Base-by-base conservation (phyloP, 2,797 vertebrate genomes). In the Poecile montanus region DNA sequence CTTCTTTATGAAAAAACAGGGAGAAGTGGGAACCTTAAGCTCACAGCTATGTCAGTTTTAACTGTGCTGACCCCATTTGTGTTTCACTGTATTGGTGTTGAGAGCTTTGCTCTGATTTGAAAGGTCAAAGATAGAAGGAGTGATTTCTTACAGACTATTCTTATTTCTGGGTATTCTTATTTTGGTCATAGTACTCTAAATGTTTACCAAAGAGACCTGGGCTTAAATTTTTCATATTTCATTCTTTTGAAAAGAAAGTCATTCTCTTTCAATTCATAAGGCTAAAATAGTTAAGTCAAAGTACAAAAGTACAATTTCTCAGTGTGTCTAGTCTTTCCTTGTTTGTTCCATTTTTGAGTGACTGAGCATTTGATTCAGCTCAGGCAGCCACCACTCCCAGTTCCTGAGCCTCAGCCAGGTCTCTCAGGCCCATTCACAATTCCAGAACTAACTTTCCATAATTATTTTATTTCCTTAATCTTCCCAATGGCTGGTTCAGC, bases 381-480 rank as follows among this genome's bases (percentile, higher is more conserved):
- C 80, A 96, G 82, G 92, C 82, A 97, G 90, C 77, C 94, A 96
- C 95, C 96, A 95, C 96, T 96, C 97, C 93, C 85, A 96, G 92
- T 91, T 95, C 79, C 92, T 97, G 91, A 94, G 92, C 89, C 88
- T 94, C 88, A 96, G 95, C 94, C 96, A 97, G 90, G 95, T 95
- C 95, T 97, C 82, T 56, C 94, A 96, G 95, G 95, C 84, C 95
- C 85, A 96, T 97, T 97, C 95, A 97, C 97, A 97, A 97, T 96
- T 97, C 95, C 95, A 97, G 96, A 89, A 96, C 86, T 94, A 94
- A 92, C 96, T 97, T 97, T 97, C 92, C 95, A 93, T 96, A 97
- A 97, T 97, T 95, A 97, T 97, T 98, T 97, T 98, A 97, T 97
- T 98, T 97, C 95, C 96, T 97, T 97, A 96, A 97, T 97, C 96